Evolutionary conservation across 2,113 vertebrate species (phyloP).

Genomic region (Oriolus oriolus): DNA sequence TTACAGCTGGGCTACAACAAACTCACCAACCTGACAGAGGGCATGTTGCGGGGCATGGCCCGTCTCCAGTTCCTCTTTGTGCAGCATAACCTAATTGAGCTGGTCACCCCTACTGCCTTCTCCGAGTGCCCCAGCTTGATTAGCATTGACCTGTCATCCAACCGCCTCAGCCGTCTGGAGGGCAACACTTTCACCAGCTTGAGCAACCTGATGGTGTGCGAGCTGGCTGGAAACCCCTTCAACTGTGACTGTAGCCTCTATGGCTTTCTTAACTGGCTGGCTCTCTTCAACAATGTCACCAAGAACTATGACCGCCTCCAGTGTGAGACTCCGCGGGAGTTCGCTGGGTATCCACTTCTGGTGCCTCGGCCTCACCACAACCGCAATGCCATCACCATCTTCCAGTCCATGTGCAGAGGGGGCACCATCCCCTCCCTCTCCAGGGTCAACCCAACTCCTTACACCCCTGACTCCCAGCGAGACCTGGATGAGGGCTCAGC

Average conservation of each 20-base stretch:
- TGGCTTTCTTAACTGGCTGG: constrained; percentile 92
- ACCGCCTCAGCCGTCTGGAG: constrained; percentile 89
- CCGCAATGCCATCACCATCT: constrained; percentile 87
- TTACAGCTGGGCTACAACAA: constrained; percentile 96
- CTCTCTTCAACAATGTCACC: constrained; percentile 93
- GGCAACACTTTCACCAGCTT: constrained; percentile 86
- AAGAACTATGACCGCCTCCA: constrained; percentile 95
- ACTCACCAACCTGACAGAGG: constrained; percentile 93
- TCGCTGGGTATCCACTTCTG: constrained; percentile 86
- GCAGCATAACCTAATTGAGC: constrained; percentile 96
- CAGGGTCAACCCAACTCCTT: constrained; percentile 82
- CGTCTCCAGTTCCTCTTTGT: constrained; percentile 95
- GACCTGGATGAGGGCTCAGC: constrained; percentile 87
- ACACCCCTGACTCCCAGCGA: constrained; percentile 75
- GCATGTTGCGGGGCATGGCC: constrained; percentile 91
- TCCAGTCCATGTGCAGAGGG: constrained; percentile 87
- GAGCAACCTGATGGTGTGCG: constrained; percentile 88
- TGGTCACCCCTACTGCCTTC: constrained; percentile 90
- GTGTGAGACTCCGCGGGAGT: constrained; percentile 89
- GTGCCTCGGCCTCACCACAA: constrained; percentile 86
- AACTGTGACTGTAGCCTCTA: constrained; percentile 94
- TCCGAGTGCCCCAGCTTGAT: constrained; percentile 93
- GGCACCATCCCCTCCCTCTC: constrained; percentile 79
- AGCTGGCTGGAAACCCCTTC: constrained; percentile 95
- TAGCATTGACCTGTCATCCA: constrained; percentile 95